A percentile compares a stretch with the other conserved stretches of the same genome.
Conservation (phyloP, 2,113 vertebrate species). For the Perognathus longimembris region DNA sequence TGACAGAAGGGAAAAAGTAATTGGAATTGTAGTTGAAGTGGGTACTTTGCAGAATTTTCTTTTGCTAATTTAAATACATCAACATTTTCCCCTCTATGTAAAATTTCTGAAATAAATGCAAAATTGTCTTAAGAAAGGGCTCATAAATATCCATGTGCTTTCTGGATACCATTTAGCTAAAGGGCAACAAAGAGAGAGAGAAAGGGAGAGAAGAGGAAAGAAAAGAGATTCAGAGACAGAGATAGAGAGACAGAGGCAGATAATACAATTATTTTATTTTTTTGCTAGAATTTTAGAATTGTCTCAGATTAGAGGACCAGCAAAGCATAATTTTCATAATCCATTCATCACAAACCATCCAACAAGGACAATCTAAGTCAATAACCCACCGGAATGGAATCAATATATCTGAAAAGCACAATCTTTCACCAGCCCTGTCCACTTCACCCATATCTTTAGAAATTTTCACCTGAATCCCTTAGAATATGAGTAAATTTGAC, state of each 20-base stretch:
- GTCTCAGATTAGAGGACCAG: conserved; percentile 38
- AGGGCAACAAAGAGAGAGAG: conserved; percentile 4
- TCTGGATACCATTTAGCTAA: conserved; percentile 75
- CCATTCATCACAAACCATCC: conserved; percentile 60
- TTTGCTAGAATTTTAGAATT: conserved; percentile 59
- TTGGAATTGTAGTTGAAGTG: conserved; percentile 79
- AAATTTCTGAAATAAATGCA: conserved; percentile 80
- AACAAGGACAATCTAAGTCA: conserved; percentile 58
- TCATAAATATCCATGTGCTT: conserved; percentile 82
- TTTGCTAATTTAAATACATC: conserved; percentile 81
- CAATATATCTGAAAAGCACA: conserved; percentile 48
- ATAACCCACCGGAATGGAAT: conserved; percentile 66
- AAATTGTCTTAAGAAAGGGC: conserved; percentile 79
- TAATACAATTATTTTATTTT: neutral
- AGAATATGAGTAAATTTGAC: conserved; percentile 1
- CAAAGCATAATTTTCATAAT: conserved; percentile 61
- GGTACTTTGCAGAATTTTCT: conserved; percentile 81
- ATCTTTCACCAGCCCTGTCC: conserved; percentile 10
- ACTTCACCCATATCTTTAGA: neutral
- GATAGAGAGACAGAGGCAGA: neutral
- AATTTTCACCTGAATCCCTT: neutral
- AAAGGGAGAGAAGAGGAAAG: neutral
- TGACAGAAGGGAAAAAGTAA: conserved; percentile 82
- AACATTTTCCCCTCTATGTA: conserved; percentile 78
- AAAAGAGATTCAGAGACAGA: too few species aligned